Base-by-base conservation (phyloP, 2,113 vertebrate species). In the Limanda limanda region DNA sequence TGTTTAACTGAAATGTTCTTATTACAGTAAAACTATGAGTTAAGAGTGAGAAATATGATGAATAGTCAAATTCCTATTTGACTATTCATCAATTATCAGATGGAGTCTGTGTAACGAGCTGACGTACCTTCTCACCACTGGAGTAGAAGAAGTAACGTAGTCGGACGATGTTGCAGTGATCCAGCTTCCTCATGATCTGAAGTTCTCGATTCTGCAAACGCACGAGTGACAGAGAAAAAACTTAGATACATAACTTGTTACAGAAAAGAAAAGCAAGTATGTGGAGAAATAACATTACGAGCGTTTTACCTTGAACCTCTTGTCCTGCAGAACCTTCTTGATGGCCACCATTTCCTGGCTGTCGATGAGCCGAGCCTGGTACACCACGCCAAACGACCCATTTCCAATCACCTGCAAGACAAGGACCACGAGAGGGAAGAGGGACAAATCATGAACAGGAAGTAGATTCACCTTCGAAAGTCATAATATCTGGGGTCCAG, bases 131-230 rank as follows among this genome's bases (percentile, higher is more conserved):
- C 87, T 97, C 96, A 48, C 96, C 96, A 18, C 95, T 97, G 85
- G 96, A 97, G 93, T 97, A 97, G 93, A 97, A 97, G 92, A 97
- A 97, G 90, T 96, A 97, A 74, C 97, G 95, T 88, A 97, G 94
- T 76, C 96, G 93, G 75, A 97, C 96, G 8, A 97, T 97, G 89
- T 97, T 97, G 94, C 96, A 96, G 92, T 97, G 96, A 86, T 97
- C 96, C 93, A 97, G 86, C 79, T 97, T 96, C 71, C 97, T 94
- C 97, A 97, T 97, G 67, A 97, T 97, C 93, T 97, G 96, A 47
- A 97, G 93, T 82, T 97, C 97, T 57, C 97, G 95, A 85, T 97
- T 97, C 97, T 97, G 74, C 2, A 81, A 45, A 95, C 85, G 51
- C 40, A 27, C 31, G 6, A 15, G 2, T 4, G 31, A 79, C 4